Evolutionary conservation across 2,113 vertebrate species (phyloP).

Genomic region (Muntiacus reevesi): DNA sequence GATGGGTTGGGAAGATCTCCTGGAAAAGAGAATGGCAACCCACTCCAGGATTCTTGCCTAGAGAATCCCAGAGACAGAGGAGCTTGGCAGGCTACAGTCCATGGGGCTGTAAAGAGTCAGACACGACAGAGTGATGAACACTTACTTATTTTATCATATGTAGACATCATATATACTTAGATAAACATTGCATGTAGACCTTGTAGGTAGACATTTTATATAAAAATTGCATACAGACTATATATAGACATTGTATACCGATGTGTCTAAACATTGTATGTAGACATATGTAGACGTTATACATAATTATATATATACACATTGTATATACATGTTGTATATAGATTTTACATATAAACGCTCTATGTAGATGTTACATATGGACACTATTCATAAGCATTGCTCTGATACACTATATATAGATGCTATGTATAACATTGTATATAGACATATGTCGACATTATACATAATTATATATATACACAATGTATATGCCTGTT

Average conservation of each 20-base stretch:
- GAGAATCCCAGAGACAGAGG: not conserved
- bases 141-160: no score
- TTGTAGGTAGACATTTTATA: not conserved
- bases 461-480: no score
- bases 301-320: not conserved
- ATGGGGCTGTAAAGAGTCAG: fast-evolving
- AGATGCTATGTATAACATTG: no score
- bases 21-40: not conserved
- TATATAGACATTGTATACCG: no score
- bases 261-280: fast-evolving
- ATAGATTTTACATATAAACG: no score
- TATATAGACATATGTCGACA: no score
- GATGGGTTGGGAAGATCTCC: not conserved
- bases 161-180: not conserved
- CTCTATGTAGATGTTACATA: no score
- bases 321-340: fast-evolving
- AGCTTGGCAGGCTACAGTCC: not conserved
- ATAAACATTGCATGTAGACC: no score
- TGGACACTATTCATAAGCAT: no score
- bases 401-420: no score
- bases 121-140: not conserved
- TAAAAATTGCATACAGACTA: no score
- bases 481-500: no score
- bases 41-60: not conserved
- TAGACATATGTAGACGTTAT: not conserved